phyloP scores from a whole-genome alignment of 1,140 invertebrate species.

The Apis florea region DNA sequence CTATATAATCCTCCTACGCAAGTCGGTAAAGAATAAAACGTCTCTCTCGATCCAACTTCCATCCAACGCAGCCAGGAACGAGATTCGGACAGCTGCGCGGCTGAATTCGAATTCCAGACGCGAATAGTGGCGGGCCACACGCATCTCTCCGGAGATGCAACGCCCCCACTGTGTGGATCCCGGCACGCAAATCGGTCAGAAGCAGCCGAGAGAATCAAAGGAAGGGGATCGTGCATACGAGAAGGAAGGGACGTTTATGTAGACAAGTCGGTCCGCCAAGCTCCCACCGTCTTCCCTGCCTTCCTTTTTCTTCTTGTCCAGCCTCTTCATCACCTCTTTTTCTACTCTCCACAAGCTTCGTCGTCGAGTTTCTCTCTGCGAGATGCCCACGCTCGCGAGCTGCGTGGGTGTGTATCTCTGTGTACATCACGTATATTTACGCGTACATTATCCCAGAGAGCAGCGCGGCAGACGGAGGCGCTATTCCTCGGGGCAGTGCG shows the following conservation, averaged over 20 bases:
- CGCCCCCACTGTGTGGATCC: neutral
- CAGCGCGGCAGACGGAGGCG: slow-evolving; percentile 58
- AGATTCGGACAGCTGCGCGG: slow-evolving; percentile 46
- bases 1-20: too few species aligned
- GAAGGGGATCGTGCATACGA: slow-evolving; percentile 46
- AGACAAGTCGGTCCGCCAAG: slow-evolving; percentile 60
- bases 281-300: slow-evolving; percentile 22
- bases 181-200: slow-evolving; percentile 5
- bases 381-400: slow-evolving; percentile 58
- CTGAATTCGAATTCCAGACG: slow-evolving; percentile 51
- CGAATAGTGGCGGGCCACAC: slow-evolving; percentile 32
- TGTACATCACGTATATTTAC: slow-evolving; percentile 56
- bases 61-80: slow-evolving; percentile 7
- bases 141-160: slow-evolving; percentile 5
- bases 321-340: neutral
- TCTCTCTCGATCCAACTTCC: neutral
- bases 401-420: slow-evolving; percentile 58
- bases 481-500: slow-evolving; percentile 45
- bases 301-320: neutral
- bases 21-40: neutral
- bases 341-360: slow-evolving; percentile 42
- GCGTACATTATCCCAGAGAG: slow-evolving; percentile 36
- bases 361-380: slow-evolving; percentile 41
- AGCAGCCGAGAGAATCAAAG: slow-evolving; percentile 46
- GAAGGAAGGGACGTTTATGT: slow-evolving; percentile 52